phyloP scores from a whole-genome alignment of 1,140 invertebrate genomes.

The Chlorops oryzae region DNA sequence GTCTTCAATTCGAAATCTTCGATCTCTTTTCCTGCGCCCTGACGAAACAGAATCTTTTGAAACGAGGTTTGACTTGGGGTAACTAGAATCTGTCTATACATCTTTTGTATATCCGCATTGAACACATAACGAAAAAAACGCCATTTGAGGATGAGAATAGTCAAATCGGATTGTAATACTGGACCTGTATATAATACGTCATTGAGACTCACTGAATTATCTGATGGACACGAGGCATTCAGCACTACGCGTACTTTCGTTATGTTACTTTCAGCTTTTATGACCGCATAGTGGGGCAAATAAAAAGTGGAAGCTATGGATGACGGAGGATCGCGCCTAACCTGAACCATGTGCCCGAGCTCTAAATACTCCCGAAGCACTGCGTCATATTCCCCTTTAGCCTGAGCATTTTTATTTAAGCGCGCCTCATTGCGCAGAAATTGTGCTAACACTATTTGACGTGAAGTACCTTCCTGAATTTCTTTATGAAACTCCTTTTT shows the following conservation, averaged over 20 bases:
- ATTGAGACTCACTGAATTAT: conserved; percentile 19
- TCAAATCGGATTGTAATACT: conserved; percentile 9
- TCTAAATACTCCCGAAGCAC: conserved; percentile 27
- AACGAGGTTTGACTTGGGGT: conserved; percentile 19
- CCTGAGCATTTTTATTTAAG: conserved; percentile 9
- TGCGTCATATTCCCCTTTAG: conserved; percentile 12
- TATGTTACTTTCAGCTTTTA: conserved; percentile 14
- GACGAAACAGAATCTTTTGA: too few relatives aligned
- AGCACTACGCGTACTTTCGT: conserved; percentile 25
- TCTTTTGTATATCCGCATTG: conserved; percentile 30
- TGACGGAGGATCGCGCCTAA: conserved; percentile 22
- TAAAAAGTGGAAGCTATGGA: conserved; percentile 6
- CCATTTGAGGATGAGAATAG: conserved; percentile 1
- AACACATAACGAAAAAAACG: conserved; percentile 20
- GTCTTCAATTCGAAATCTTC: too few relatives aligned
- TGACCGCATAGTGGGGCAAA: conserved; percentile 34
- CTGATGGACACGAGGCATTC: conserved; percentile 16
- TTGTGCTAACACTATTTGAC: conserved; percentile 13
- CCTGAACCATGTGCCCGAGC: conserved; percentile 23
- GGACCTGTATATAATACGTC: conserved; percentile 15
- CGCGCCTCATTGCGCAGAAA: conserved; percentile 17
- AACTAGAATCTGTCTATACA: conserved; percentile 34
- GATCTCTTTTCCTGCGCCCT: too few relatives aligned
- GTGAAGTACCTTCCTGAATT: too few relatives aligned
- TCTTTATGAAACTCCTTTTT: too few relatives aligned